Conservation (phyloP, 2,888 invertebrate genomes). For the Halictus quadricinctus region DNA sequence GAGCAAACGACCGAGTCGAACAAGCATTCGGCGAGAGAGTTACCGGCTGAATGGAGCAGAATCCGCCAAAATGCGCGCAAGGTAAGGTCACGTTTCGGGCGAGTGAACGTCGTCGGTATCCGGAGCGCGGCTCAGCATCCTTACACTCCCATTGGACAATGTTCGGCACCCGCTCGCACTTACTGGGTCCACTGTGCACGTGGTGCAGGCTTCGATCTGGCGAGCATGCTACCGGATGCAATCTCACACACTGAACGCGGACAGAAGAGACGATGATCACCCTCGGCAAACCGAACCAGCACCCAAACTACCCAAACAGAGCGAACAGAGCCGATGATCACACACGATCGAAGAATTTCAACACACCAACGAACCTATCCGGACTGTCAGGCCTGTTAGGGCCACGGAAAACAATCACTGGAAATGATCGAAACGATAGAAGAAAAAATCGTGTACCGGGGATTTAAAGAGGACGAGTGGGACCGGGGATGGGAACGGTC, state of each 20-base stretch:
- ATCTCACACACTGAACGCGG: constrained; percentile 34
- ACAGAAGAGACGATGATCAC: constrained; percentile 27
- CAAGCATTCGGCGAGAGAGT: constrained; percentile 38
- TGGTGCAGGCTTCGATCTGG: constrained; percentile 63
- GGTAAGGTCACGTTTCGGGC: constrained; percentile 61
- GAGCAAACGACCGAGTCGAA: neutral
- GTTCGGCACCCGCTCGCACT: constrained; percentile 68
- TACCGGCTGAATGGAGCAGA: constrained; percentile 64
- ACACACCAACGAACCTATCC: neutral
- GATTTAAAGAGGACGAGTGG: neutral
- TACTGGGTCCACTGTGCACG: constrained; percentile 72
- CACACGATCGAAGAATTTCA: constrained; percentile 4
- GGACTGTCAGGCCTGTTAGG: neutral
- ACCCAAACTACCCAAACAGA: neutral
- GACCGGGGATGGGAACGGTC: constrained; percentile 26
- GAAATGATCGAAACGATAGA: neutral
- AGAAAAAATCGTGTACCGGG: neutral
- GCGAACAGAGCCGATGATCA: neutral
- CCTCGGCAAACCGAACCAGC: neutral
- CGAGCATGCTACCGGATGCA: constrained; percentile 32
- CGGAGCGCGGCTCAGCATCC: constrained; percentile 66
- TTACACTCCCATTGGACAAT: constrained; percentile 72
- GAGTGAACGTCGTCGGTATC: constrained; percentile 60
- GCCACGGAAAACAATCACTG: neutral
- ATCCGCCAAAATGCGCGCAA: constrained; percentile 49